Conservation (phyloP, 2,797 vertebrate genomes). For the Thripadectes ignobilis region DNA sequence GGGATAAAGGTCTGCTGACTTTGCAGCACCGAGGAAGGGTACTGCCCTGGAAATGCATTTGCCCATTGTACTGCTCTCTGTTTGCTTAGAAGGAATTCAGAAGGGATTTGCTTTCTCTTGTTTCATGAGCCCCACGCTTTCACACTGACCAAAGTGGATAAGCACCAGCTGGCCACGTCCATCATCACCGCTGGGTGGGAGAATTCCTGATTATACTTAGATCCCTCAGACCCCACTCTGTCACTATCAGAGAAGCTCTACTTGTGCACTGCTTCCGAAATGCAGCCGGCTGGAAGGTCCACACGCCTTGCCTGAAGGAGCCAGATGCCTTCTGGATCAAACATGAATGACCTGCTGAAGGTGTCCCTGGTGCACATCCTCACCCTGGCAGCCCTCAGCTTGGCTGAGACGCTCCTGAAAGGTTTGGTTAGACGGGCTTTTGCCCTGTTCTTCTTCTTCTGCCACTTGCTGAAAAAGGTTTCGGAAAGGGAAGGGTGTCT, state of each 20-base stretch:
- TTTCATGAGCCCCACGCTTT: conserved; percentile 79
- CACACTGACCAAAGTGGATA: conserved; percentile 79
- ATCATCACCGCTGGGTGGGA: conserved; percentile 79
- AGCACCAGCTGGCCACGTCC: conserved; percentile 88
- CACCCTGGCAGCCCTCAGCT: conserved; percentile 75
- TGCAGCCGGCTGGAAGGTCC: conserved; percentile 69
- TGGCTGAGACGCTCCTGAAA: conserved; percentile 81
- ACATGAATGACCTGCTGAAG: conserved; percentile 83
- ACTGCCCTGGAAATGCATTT: conserved; percentile 40
- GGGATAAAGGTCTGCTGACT: not conserved
- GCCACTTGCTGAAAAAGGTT: not conserved
- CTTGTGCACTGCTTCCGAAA: conserved; percentile 65
- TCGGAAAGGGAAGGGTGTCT: not conserved
- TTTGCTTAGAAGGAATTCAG: conserved; percentile 80
- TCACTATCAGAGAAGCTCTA: conserved; percentile 61
- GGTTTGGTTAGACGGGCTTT: conserved; percentile 74
- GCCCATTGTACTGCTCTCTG: conserved; percentile 73
- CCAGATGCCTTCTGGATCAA: conserved; percentile 72
- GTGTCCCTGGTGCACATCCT: conserved; percentile 80
- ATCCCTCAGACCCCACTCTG: conserved; percentile 69
- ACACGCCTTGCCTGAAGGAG: conserved; percentile 63
- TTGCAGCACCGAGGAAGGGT: not conserved
- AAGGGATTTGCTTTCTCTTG: conserved; percentile 83
- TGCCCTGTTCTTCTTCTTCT: conserved; percentile 15
- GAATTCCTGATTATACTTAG: conserved; percentile 86